Evolutionary conservation across 2,113 vertebrate species (phyloP).

Genomic region (Colius striatus): DNA sequence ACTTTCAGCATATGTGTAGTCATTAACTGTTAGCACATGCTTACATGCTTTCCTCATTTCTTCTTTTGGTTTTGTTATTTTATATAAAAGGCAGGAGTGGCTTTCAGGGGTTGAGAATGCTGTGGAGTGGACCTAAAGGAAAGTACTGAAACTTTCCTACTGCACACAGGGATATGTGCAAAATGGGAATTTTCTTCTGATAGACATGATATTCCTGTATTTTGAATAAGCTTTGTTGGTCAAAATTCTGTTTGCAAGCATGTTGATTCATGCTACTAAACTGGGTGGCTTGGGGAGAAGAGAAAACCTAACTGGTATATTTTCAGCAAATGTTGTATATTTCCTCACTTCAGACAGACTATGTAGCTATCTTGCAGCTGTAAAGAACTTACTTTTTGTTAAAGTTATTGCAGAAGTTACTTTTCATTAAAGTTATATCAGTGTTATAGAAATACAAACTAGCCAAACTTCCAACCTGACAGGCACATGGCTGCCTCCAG

Average conservation of each 20-base stretch:
- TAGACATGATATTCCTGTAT: neutral
- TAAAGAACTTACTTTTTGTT: neutral
- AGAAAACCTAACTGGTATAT: neutral
- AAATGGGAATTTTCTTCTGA: neutral
- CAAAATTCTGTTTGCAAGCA: neutral
- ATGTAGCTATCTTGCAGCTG: neutral
- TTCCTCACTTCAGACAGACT: neutral
- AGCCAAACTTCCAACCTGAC: neutral
- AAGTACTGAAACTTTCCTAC: neutral
- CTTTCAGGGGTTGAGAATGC: neutral
- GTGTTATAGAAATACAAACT: neutral
- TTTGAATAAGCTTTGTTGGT: neutral
- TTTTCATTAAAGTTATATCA: neutral
- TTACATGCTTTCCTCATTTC: neutral
- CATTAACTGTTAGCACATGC: constrained; percentile 28
- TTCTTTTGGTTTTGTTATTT: neutral
- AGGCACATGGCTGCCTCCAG: neutral
- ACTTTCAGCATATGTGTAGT: constrained; percentile 29
- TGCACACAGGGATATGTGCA: neutral
- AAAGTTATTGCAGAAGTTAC: neutral
- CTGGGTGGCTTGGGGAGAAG: neutral
- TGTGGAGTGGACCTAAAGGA: neutral
- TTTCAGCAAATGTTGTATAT: neutral
- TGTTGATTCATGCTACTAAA: neutral
- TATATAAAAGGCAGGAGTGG: neutral